Conservation (phyloP, 2,797 vertebrate genomes). For the Aldrovandia affinis region DNA sequence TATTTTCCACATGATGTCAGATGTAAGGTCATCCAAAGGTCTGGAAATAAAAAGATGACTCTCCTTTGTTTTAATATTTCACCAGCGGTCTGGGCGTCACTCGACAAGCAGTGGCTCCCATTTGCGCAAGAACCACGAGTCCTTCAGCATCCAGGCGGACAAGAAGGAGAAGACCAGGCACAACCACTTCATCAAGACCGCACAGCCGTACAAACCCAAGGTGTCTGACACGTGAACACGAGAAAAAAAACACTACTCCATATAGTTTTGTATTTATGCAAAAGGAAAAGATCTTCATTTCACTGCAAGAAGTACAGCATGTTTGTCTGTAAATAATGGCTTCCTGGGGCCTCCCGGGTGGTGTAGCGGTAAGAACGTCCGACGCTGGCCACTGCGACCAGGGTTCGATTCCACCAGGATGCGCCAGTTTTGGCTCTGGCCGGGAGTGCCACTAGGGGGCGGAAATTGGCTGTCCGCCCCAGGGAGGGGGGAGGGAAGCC, state of each 20-base stretch:
- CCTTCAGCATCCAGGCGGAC: slow-evolving; percentile 94
- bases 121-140: slow-evolving; percentile 88
- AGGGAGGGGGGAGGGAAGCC: no score
- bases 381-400: no score
- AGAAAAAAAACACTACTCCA: background rate
- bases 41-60: background rate
- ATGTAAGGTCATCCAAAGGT: background rate
- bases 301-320: background rate
- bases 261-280: background rate
- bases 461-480: no score
- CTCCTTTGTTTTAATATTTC: background rate
- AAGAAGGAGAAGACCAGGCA: slow-evolving; percentile 98
- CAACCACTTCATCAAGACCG: slow-evolving; percentile 99
- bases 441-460: no score
- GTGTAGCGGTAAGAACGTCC: no score
- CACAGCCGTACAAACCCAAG: slow-evolving; percentile 98
- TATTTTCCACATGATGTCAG: background rate
- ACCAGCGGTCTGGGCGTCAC: slow-evolving; percentile 88
- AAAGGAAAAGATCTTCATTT: background rate
- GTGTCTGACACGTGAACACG: slow-evolving; percentile 60
- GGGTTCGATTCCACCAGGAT: no score
- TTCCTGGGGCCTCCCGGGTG: no score
- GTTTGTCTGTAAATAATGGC: background rate
- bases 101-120: slow-evolving; percentile 82
- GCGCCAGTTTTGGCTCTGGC: no score